These are phyloP conservation scores for Harpalus rubripes DNA, from an alignment of 2,888 invertebrate species.

Conservation along the genomic window DNA sequence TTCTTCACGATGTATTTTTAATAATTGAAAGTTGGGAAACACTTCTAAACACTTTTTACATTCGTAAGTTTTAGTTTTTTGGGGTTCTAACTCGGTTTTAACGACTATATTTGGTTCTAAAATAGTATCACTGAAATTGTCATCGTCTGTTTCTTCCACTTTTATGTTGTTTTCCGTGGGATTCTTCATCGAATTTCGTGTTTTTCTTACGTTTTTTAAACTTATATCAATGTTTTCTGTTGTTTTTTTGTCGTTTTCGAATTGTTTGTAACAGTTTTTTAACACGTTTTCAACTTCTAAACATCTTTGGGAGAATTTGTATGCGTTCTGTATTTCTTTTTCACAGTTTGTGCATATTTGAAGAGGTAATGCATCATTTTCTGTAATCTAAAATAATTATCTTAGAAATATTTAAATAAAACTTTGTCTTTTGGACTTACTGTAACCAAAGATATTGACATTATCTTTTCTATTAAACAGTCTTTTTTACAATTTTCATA, in stretches of 20 bases:
- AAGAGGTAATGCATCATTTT: constrained; percentile 56
- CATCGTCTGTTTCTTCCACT: background rate
- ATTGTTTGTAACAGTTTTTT: constrained; percentile 31
- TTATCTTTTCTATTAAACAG: constrained; percentile 61
- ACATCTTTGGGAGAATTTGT: constrained; percentile 57
- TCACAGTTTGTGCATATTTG: constrained; percentile 58
- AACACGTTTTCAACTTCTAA: constrained; percentile 15
- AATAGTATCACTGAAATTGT: constrained; percentile 2
- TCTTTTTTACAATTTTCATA: constrained; percentile 55
- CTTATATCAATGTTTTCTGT: too few relatives aligned
- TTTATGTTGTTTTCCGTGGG: background rate
- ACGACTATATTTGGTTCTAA: background rate
- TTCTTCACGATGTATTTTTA: constrained; percentile 53
- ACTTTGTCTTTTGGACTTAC: too few relatives aligned
- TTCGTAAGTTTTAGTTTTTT: constrained; percentile 35
- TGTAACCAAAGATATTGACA: constrained; percentile 47
- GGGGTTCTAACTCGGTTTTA: too few relatives aligned
- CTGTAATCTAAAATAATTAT: constrained; percentile 40
- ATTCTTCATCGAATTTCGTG: background rate
- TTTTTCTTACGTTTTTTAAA: too few relatives aligned
- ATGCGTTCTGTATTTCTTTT: constrained; percentile 44
- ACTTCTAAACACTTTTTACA: constrained; percentile 59
- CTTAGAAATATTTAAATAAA: too few relatives aligned
- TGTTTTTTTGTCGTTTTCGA: constrained; percentile 16
- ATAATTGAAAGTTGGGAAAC: constrained; percentile 55